phyloP scores from a whole-genome alignment of 1,140 invertebrate genomes.

The Drosophila arawakana region DNA sequence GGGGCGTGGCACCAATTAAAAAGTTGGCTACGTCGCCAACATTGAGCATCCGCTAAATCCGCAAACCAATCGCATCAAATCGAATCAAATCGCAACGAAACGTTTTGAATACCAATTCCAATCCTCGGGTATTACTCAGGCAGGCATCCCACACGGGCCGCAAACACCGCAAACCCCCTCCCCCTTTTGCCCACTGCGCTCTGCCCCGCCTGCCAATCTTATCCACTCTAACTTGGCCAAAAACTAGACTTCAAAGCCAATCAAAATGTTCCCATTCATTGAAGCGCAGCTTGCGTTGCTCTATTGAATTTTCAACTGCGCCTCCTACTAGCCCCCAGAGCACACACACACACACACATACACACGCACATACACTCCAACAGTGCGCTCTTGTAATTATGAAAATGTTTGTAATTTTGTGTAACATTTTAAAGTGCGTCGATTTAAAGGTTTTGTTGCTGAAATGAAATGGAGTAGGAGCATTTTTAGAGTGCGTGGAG shows the following conservation, averaged over 20 bases:
- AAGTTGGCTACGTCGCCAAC: conserved; percentile 33
- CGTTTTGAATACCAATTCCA: conserved; percentile 29
- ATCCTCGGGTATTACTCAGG: neutral
- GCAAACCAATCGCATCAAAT: conserved; percentile 47
- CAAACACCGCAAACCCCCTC: neutral
- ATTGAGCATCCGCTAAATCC: conserved; percentile 39
- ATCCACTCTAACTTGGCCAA: conserved; percentile 7
- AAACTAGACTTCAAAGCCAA: conserved; percentile 56
- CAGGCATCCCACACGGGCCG: too few species aligned
- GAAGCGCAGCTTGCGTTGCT: conserved; percentile 49
- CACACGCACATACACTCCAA: neutral
- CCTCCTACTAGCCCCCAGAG: too few species aligned
- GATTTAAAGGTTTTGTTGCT: neutral
- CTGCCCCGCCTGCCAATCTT: neutral
- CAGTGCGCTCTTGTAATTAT: conserved; percentile 42
- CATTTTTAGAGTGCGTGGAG: neutral
- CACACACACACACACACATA: neutral
- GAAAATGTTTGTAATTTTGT: conserved; percentile 49
- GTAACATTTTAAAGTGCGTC: conserved; percentile 40
- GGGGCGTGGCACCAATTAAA: conserved; percentile 49
- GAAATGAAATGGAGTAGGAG: neutral
- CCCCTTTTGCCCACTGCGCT: neutral
- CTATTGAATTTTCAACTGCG: conserved; percentile 49
- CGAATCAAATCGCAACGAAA: conserved; percentile 47
- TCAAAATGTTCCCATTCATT: conserved; percentile 58